Base-by-base conservation (phyloP, 1,140 invertebrate species). In the Agrilus planipennis region DNA sequence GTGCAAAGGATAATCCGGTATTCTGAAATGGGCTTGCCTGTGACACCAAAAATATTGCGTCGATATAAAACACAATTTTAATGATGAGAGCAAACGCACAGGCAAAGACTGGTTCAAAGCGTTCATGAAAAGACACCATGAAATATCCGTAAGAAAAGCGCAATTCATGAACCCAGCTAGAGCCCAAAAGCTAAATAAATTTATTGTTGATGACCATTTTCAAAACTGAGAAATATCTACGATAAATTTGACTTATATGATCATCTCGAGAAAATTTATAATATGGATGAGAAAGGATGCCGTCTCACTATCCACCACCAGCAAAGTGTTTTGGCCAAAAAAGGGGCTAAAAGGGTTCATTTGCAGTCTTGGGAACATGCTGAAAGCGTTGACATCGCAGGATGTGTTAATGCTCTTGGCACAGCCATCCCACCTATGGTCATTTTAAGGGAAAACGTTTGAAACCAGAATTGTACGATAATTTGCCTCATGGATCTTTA, bases 281-380 rank as follows among this genome's bases (percentile, higher is more conserved):
- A 65, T 40, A 52, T 67, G 42, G 55, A 60, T 49, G 60, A 62
- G 46, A 63, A 57, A 35, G 53, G 52, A 16, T 61, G 61, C 44
- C 47, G 51, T 2, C 35, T 64, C 12, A 57, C 52, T 9, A 6
- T 65, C 4, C 61, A 68, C 36, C 43, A 64, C 15, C 52, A 58
- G 37, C 55, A 47, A 45, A 27, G 32, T 30, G 52, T 62, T 32
- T 45, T 57, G 6, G 49, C 51, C 16, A 39, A 49, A 46, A 56
- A 47, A 45, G 53, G 52, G 4, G 28, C 40, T 7, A 54, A 52
- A 46, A 46, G 49, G 35, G 51, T 61, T 23, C 57, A 57, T 50
- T 32, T 51, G 25, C 19, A 50, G 4, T 50, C 48, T 6, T 34
- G 30, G 10, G 53, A 64, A 51, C 54, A 61, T 37, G 55, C 50